phyloP scores from a whole-genome alignment of 2,888 invertebrate species.

The Petrolisthes cinctipes region DNA sequence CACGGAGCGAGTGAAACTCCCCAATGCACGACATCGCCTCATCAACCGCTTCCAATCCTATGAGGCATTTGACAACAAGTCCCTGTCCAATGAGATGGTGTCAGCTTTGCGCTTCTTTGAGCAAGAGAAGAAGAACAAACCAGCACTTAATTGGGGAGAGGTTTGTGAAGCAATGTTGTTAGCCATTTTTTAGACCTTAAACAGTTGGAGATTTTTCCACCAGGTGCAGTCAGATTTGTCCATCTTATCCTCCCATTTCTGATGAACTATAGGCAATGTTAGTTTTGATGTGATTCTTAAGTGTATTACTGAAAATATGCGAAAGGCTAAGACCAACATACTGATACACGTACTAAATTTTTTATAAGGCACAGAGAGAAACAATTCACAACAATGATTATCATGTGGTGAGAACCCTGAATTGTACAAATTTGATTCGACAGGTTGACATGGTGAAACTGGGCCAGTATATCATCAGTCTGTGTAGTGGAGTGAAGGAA shows the following conservation, averaged over 20 bases:
- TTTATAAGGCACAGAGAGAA: too few relatives aligned
- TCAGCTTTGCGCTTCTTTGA: constrained; percentile 74
- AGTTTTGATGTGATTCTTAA: too few relatives aligned
- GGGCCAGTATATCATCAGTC: constrained; percentile 72
- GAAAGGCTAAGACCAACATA: too few relatives aligned
- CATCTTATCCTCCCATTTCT: background rate
- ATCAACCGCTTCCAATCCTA: constrained; percentile 69
- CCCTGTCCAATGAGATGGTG: constrained; percentile 75
- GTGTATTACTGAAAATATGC: too few relatives aligned
- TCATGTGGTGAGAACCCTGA: too few relatives aligned
- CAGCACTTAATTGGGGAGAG: constrained; percentile 68
- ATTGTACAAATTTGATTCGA: background rate
- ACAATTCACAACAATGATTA: too few relatives aligned
- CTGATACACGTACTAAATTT: too few relatives aligned
- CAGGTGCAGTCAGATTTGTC: too few relatives aligned
- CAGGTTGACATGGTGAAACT: constrained; percentile 63
- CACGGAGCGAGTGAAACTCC: background rate
- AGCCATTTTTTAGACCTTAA: background rate
- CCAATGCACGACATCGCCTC: background rate
- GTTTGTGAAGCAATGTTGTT: constrained; percentile 32
- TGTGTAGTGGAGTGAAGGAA: constrained; percentile 73
- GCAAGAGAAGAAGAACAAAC: constrained; percentile 66
- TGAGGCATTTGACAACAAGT: constrained; percentile 74
- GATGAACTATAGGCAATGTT: background rate
- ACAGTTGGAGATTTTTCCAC: background rate